phyloP scores from a whole-genome alignment of 2,888 invertebrate species.

The Biston betularia region DNA sequence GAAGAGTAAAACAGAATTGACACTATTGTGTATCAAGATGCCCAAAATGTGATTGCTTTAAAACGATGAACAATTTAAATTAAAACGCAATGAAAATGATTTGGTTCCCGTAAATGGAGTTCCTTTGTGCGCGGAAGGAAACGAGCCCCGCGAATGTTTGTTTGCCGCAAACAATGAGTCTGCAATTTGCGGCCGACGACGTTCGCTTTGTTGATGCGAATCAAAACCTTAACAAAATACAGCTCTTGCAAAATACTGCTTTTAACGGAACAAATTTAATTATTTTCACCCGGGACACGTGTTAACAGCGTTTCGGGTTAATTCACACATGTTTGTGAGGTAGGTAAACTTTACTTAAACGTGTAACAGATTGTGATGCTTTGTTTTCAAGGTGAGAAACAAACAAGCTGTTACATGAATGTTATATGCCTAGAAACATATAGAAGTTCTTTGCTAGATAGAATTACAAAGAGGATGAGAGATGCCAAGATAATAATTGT shows the following conservation, averaged over 20 bases:
- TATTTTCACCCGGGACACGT: conserved; percentile 49
- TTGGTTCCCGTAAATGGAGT: conserved; percentile 75
- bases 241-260: conserved; percentile 53
- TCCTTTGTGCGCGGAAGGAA: conserved; percentile 76
- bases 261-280: conserved; percentile 65
- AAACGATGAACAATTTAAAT: conserved; percentile 59
- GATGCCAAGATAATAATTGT: too few species aligned
- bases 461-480: too few species aligned
- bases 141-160: conserved; percentile 78
- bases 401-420: conserved; percentile 3
- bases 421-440: neutral
- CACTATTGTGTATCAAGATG: neutral
- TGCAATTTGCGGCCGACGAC: conserved; percentile 79
- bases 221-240: conserved; percentile 77
- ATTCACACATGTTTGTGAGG: conserved; percentile 35
- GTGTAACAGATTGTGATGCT: conserved; percentile 21
- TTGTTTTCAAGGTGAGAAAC: conserved; percentile 17
- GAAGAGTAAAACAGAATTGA: too few species aligned
- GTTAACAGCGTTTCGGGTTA: conserved; percentile 29
- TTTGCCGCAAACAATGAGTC: conserved; percentile 80
- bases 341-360: conserved; percentile 21
- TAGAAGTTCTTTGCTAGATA: neutral
- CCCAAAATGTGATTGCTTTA: conserved; percentile 21
- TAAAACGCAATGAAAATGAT: conserved; percentile 73
- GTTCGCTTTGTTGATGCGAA: conserved; percentile 77